phyloP scores from a whole-genome alignment of 2,797 vertebrate species.

The Neoniphon sammara region DNA sequence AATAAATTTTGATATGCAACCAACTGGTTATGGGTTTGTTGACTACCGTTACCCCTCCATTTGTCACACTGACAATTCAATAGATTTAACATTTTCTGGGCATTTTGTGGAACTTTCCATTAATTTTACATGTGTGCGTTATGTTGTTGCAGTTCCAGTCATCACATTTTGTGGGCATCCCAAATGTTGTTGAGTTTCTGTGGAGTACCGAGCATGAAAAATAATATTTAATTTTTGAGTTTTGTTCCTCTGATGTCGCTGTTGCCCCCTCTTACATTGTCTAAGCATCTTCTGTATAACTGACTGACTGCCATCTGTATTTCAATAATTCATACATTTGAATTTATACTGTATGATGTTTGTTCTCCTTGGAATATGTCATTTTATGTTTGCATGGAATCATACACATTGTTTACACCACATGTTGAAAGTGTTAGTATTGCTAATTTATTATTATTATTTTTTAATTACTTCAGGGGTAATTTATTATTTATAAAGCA shows the following conservation, averaged over 20 bases:
- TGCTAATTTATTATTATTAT: not conserved
- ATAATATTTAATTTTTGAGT: constrained; percentile 2
- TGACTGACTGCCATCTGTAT: constrained; percentile 23
- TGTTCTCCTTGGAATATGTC: constrained; percentile 9
- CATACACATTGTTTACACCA: constrained; percentile 14
- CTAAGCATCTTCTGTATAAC: constrained; percentile 30
- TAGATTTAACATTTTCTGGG: constrained; percentile 2
- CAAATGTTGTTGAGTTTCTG: not conserved
- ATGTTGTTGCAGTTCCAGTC: constrained; percentile 1
- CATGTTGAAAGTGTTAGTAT: constrained; percentile 20
- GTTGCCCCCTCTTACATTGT: constrained; percentile 23
- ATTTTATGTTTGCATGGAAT: constrained; percentile 32
- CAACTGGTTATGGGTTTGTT: constrained; percentile 30
- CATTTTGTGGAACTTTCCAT: constrained; percentile 29
- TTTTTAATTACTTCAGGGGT: no score
- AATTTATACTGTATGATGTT: not conserved
- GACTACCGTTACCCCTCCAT: constrained; percentile 20
- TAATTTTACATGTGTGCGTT: not conserved
- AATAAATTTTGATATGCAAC: constrained; percentile 25
- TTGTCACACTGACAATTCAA: constrained; percentile 19
- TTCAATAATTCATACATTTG: constrained; percentile 3
- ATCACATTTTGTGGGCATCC: constrained; percentile 10
- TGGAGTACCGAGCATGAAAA: constrained; percentile 32
- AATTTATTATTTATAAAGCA: not conserved
- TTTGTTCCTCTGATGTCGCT: constrained; percentile 16